Evolutionary conservation across 2,113 vertebrate genomes (phyloP), one percentile per base, ranked within the genome.

Genomic region (Emydocephalus ijimae): DNA sequence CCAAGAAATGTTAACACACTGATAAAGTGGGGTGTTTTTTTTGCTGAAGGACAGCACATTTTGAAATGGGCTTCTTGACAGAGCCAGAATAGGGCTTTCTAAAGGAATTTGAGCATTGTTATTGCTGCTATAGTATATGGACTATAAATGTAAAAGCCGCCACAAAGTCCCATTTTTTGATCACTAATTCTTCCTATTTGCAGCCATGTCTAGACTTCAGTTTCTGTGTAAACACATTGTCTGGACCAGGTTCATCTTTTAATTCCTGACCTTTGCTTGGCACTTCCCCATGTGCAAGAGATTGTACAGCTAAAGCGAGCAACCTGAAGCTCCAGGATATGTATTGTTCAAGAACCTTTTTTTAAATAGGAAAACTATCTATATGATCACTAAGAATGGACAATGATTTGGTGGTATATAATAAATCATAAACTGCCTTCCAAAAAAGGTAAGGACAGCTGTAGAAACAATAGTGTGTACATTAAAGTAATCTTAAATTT

Each of bases 1-100:
- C 95, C 94, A 93, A 93, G 90, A 50, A 61, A 50, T 43, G n/a
- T 12, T n/a, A 89, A 39, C 7, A 87, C 11, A 87, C 23, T 29
- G 48, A 87, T 48, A 87, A 87, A 87, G 43, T 59, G 5, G 43
- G 50, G 12, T 56, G 34, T 24, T 26, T 52, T 52, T 56, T 55
- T 24, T 26, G 91, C 85, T 90, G 59, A 87, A 29, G 6, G 91
- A 54, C 93, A 55, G 34, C 88, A 89, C 26, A 87, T n/a, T 61
- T 89, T 0, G 54, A 89, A 91, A 61, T 54, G 23, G 43, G 29
- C 89, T 92, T 85, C 61, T 87, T 18, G 45, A 90, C 4, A 34
- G 48, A 92, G 89, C 61, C 26, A 89, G 1, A 69, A n/a, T 43
- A 3, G 92, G 48, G 90, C 6, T 52, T 91, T 64, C 90, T 15